A percentile compares a stretch with the other conserved stretches of the same genome.
These are phyloP conservation scores for Alentia gelatinosa DNA, from an alignment of 2,888 invertebrate genomes.

Conservation along the genomic window DNA sequence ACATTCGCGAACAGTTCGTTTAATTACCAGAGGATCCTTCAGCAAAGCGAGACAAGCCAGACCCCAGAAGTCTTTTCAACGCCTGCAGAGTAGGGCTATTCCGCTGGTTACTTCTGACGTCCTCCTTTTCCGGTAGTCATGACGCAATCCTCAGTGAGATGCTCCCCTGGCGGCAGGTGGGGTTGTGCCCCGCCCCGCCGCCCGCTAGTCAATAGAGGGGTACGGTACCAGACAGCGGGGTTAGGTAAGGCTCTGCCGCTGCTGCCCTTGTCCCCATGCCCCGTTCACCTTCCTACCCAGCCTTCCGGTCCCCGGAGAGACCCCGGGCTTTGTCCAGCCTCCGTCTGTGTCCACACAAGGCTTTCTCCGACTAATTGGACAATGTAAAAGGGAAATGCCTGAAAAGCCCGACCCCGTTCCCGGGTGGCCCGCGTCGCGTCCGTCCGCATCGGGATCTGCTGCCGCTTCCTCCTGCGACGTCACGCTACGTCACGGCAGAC, in stretches of 20 bases:
- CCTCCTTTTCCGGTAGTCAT: background rate
- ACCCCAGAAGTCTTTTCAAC: background rate
- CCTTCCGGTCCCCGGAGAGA: background rate
- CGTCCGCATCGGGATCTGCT: background rate
- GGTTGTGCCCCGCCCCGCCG: background rate
- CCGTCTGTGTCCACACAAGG: background rate
- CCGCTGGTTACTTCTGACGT: background rate
- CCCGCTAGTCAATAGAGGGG: background rate
- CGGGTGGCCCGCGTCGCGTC: background rate
- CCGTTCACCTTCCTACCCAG: background rate
- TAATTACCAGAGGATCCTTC: no score
- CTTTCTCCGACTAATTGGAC: slow-evolving; percentile 3
- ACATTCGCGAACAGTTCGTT: no score
- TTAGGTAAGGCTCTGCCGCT: background rate
- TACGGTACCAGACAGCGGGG: background rate
- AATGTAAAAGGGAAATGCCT: background rate
- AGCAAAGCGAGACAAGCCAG: no score
- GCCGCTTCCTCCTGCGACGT: background rate
- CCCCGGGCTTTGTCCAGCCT: background rate
- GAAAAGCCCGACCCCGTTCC: background rate
- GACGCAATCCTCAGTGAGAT: background rate
- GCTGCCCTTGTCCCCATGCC: background rate
- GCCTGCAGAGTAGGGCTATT: background rate
- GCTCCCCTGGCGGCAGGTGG: background rate
- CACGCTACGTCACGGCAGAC: background rate